Conservation (phyloP, 2,797 vertebrate genomes). For the Eleutherodactylus coqui region DNA sequence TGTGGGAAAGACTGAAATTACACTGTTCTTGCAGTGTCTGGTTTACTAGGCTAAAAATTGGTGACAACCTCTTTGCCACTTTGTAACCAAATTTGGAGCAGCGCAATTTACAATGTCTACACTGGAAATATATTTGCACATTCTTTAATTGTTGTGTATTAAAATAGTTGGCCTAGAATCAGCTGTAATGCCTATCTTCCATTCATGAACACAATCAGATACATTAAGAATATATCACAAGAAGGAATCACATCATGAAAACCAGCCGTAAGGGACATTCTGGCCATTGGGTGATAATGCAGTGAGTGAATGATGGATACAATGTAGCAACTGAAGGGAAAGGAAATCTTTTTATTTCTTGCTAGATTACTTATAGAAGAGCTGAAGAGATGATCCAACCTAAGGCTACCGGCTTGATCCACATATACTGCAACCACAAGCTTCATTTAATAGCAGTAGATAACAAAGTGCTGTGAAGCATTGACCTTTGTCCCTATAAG, state of each 20-base stretch:
- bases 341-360: constrained; percentile 17
- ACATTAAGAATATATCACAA: constrained; percentile 59
- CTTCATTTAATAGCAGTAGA: background rate
- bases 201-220: constrained; percentile 40
- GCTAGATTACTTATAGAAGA: constrained; percentile 21
- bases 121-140: background rate
- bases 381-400: constrained; percentile 18
- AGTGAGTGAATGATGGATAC: constrained; percentile 20
- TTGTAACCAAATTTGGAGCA: background rate
- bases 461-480: background rate
- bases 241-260: constrained; percentile 44
- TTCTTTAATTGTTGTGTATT: background rate
- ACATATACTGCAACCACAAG: background rate
- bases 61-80: no score
- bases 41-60: no score
- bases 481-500: background rate
- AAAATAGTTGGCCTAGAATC: background rate
- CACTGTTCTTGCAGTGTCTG: no score
- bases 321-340: constrained; percentile 27
- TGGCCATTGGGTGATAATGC: constrained; percentile 43
- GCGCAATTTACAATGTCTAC: background rate
- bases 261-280: constrained; percentile 27
- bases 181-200: constrained; percentile 35
- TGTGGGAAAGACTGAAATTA: no score
- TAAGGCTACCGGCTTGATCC: background rate